Evolutionary conservation across 2,113 vertebrate genomes (phyloP), one percentile per base, ranked within the genome.

Genomic region (Carassius carassius): DNA sequence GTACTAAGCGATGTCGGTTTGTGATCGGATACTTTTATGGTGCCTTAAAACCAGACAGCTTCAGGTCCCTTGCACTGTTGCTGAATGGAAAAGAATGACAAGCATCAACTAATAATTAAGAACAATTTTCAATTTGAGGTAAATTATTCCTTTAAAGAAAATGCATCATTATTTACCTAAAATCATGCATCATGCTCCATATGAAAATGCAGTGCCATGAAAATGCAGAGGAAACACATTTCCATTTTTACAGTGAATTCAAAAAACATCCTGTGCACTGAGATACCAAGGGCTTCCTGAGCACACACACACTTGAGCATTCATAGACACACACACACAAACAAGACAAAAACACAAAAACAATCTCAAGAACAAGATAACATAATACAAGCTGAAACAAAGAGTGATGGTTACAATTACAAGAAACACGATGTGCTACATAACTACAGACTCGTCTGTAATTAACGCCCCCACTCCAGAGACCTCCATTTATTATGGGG

Each of bases 171-270:
- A 13, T 72, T 41, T 65, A 2, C 21, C 14, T 41, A 4, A 63
- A 63, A 49, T 17, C 41, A 11, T 44, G 14, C 41, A 65, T 23
- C 41, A 5, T 44, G 13, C 37, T 80, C n/a, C 58, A 47, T 47
- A 37, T 19, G 56, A 44, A 60, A 9, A 21, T 11, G 16, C 9
- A 21, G 29, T n/a, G n/a, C 5, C 10, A 8, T 72, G 69, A 78
- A 83, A 19, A 10, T 62, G n/a, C 11, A 84, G 67, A 93, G 90
- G 91, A 94, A 91, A 86, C 73, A 0, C 41, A 85, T 85, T 92
- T 93, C 86, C 88, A 86, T 85, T 87, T 89, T 62, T 77, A 87
- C 88, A 89, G 83, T n/a, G 62, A 87, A 92, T 88, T 58, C 49
- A 10, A 70, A 84, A 89, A 86, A 88, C 87, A 91, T 90, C 87